These are phyloP conservation scores for Pygoscelis adeliae DNA, from an alignment of 2,113 vertebrate species.

Conservation along the genomic window DNA sequence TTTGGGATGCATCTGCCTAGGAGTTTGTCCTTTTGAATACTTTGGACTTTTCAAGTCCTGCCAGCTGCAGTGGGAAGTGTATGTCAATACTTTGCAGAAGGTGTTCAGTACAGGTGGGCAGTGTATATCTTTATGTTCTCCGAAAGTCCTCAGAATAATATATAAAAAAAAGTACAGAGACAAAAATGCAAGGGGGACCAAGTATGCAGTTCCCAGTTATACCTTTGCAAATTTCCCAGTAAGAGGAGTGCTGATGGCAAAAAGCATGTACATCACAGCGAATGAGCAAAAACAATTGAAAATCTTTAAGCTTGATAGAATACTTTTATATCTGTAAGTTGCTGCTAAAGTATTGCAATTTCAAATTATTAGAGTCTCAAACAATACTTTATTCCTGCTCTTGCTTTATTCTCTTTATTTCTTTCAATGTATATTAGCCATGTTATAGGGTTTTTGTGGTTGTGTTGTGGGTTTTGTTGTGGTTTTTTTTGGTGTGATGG, in stretches of 20 bases:
- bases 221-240: neutral
- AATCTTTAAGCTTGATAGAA: neutral
- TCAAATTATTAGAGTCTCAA: neutral
- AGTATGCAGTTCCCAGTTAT: neutral
- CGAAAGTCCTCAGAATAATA: neutral
- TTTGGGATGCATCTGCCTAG: neutral
- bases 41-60: neutral
- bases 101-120: neutral
- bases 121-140: neutral
- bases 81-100: neutral
- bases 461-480: neutral
- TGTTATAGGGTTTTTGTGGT: rapidly evolving
- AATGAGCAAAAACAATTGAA: neutral
- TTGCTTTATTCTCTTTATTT: neutral
- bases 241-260: neutral
- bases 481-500: neutral
- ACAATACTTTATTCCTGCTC: neutral
- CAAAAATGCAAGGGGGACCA: neutral
- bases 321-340: neutral
- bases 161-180: neutral
- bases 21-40: neutral
- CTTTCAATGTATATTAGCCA: neutral
- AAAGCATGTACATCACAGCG: neutral
- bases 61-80: neutral
- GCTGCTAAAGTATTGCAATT: neutral